Evolutionary conservation across 2,113 vertebrate genomes (phyloP).

Genomic region (Cricetomys ansorgei): DNA sequence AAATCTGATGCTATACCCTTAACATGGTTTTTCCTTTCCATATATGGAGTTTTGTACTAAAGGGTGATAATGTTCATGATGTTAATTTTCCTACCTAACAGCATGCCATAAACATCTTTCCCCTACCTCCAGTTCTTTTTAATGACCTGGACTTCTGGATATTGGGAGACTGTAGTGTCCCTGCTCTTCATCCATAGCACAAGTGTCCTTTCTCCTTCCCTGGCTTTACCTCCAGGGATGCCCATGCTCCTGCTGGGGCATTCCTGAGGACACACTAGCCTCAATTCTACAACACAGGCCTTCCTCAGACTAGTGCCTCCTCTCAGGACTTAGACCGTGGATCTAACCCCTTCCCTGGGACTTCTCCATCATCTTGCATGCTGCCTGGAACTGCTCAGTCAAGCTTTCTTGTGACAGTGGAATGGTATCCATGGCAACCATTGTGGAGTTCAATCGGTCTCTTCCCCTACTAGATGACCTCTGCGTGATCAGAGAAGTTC

Average conservation of each 20-base stretch:
- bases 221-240: background rate
- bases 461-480: background rate
- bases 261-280: background rate
- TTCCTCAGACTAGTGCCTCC: background rate
- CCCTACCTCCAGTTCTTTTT: background rate
- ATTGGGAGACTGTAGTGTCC: background rate
- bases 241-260: background rate
- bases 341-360: background rate
- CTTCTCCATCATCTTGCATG: fast-evolving
- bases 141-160: background rate
- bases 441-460: background rate
- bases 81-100: background rate
- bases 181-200: background rate
- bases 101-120: background rate
- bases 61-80: background rate
- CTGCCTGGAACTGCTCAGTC: background rate
- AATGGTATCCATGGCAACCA: background rate
- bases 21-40: background rate
- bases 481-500: background rate
- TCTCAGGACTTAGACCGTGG: background rate
- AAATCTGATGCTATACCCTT: background rate
- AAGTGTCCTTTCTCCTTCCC: background rate
- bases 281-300: background rate
- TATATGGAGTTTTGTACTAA: background rate
- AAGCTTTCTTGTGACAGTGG: background rate